Conservation (phyloP, 1,140 invertebrate genomes). For the Formica selysi region DNA sequence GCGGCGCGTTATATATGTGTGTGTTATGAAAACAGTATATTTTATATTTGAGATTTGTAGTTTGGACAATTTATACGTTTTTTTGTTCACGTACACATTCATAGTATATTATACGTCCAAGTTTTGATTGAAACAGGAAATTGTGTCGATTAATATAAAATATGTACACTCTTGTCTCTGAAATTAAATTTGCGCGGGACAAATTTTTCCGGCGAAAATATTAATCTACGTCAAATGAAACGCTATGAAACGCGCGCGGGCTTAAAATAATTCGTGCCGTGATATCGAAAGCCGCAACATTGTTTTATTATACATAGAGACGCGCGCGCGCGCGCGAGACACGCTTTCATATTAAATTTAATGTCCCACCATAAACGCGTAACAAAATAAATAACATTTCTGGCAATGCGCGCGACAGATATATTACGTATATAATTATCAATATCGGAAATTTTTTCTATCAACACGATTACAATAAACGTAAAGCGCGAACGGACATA, state of each 20-base stretch:
- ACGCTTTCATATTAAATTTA: conserved; percentile 49
- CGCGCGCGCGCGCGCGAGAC: background rate
- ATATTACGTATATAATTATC: conserved; percentile 41
- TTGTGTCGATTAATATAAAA: conserved; percentile 64
- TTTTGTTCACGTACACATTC: background rate
- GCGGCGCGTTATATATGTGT: no score
- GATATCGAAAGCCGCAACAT: conserved; percentile 62
- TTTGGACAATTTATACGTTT: conserved; percentile 45
- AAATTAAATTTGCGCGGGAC: conserved; percentile 57
- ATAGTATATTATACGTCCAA: background rate
- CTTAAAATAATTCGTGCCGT: conserved; percentile 55
- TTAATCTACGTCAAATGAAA: conserved; percentile 63
- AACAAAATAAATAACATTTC: conserved; percentile 48
- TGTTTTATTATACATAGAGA: conserved; percentile 56
- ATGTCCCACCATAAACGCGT: conserved; percentile 46
- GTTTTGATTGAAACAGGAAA: conserved; percentile 50
- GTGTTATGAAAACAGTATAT: background rate
- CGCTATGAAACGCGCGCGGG: conserved; percentile 28
- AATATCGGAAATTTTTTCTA: conserved; percentile 39
- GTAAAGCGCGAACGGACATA: conserved; percentile 9
- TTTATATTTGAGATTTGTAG: background rate
- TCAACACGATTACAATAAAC: conserved; percentile 40
- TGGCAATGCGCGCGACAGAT: conserved; percentile 6
- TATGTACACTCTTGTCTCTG: conserved; percentile 40
- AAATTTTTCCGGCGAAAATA: conserved; percentile 56